Evolutionary conservation across 2,797 vertebrate genomes (phyloP).

Genomic region (Gobio occitaniae): DNA sequence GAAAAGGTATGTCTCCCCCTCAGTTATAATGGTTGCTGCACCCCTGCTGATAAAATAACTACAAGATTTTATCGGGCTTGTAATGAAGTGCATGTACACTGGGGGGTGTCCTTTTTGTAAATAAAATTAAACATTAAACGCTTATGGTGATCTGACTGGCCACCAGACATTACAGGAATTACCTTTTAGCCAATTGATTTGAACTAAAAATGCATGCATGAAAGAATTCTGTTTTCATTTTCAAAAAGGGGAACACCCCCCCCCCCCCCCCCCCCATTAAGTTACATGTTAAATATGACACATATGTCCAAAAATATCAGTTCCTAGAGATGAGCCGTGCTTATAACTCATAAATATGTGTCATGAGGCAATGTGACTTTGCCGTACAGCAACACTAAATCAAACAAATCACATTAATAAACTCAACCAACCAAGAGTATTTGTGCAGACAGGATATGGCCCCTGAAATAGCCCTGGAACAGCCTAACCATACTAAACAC

Average conservation of each 20-base stretch:
- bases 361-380: conserved; percentile 48
- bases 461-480: conserved; percentile 38
- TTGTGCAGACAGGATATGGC: conserved; percentile 39
- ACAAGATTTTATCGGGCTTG: background rate
- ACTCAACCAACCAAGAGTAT: conserved; percentile 49
- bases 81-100: conserved; percentile 41
- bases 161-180: background rate
- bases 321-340: conserved; percentile 4
- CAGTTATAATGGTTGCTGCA: background rate
- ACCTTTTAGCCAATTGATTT: background rate
- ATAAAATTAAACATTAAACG: background rate
- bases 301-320: conserved; percentile 31
- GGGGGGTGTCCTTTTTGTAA: conserved; percentile 1
- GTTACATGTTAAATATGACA: conserved; percentile 27
- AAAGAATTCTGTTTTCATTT: background rate
- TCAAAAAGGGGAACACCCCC: no score
- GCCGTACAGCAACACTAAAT: conserved; percentile 43
- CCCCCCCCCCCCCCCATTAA: background rate
- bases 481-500: background rate
- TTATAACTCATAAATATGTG: conserved; percentile 39
- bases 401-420: conserved; percentile 44
- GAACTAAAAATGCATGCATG: background rate
- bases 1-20: background rate
- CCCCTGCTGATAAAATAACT: background rate
- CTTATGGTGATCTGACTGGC: background rate